Evolutionary conservation across 2,888 invertebrate species (phyloP).

Genomic region (Dendrolimus pini): DNA sequence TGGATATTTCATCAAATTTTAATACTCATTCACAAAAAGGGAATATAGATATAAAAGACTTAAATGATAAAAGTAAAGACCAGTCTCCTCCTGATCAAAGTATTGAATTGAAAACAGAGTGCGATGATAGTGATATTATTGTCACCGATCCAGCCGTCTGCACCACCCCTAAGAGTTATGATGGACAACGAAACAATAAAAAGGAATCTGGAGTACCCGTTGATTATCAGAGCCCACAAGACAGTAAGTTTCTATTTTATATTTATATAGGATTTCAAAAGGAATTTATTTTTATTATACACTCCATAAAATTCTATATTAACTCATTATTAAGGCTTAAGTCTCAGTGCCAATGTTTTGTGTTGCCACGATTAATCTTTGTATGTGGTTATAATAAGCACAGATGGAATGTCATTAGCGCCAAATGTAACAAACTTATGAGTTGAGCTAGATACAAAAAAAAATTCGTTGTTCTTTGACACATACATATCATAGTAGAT

Average conservation of each 20-base stretch:
- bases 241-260: constrained; percentile 50
- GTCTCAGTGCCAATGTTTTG: too few species aligned
- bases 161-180: constrained; percentile 53
- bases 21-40: constrained; percentile 39
- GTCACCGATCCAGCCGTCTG: constrained; percentile 63
- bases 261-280: not conserved
- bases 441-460: too few species aligned
- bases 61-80: constrained; percentile 41
- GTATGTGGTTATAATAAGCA: too few species aligned
- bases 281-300: too few species aligned
- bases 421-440: too few species aligned
- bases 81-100: constrained; percentile 33
- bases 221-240: constrained; percentile 64
- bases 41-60: constrained; percentile 30
- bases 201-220: constrained; percentile 43
- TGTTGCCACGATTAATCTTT: too few species aligned
- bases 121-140: constrained; percentile 65
- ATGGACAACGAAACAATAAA: constrained; percentile 46
- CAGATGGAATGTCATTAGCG: too few species aligned
- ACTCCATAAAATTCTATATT: too few species aligned
- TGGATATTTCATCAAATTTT: constrained; percentile 47
- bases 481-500: too few species aligned
- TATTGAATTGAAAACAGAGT: constrained; percentile 62
- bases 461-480: too few species aligned
- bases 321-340: too few species aligned